Percentiles rank a stretch among this genome's conserved stretches.
phyloP scores from a whole-genome alignment of 2,113 vertebrate species.

The Crocuta crocuta region DNA sequence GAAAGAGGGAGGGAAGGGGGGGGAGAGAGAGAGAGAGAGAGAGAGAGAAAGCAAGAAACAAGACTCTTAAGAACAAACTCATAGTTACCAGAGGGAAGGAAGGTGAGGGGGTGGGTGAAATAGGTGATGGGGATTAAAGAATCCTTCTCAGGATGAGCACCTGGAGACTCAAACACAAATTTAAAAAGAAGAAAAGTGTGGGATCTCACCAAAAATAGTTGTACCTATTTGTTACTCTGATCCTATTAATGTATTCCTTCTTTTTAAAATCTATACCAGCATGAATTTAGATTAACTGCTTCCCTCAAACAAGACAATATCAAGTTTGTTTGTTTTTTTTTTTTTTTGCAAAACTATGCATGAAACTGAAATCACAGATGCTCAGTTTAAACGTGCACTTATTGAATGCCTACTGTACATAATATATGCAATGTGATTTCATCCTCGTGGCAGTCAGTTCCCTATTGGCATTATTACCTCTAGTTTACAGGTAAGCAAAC shows the following conservation, averaged over 20 bases:
- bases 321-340: neutral
- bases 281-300: neutral
- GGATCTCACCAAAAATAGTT: neutral
- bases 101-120: neutral
- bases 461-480: neutral
- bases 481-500: neutral
- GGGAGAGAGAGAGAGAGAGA: neutral
- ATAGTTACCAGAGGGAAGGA: neutral
- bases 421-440: neutral
- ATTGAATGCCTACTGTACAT: neutral
- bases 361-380: neutral
- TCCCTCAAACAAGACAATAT: neutral
- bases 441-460: neutral
- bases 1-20: neutral
- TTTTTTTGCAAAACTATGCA: neutral
- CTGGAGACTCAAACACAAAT: neutral
- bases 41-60: neutral
- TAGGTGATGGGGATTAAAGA: neutral
- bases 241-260: neutral
- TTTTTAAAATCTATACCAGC: neutral
- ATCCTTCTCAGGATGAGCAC: neutral
- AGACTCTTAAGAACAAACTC: neutral
- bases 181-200: neutral
- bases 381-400: conserved; percentile 7
- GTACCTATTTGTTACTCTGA: neutral